Evolutionary conservation across 2,888 invertebrate species (phyloP).

Genomic region (Ceratothoa steindachneri): DNA sequence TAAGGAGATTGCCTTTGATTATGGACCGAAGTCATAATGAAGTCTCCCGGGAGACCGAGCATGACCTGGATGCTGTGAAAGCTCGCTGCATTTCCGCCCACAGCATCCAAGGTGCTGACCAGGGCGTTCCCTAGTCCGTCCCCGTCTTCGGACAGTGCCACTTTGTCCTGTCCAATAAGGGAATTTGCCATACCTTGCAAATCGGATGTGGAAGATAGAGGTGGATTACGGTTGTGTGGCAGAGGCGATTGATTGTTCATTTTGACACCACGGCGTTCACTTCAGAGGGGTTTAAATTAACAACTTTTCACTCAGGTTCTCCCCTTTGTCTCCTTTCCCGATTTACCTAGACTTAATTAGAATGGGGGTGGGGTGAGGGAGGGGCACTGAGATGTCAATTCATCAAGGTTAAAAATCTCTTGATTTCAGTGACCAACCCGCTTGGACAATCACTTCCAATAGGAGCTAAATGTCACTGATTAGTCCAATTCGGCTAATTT

Average conservation of each 20-base stretch:
- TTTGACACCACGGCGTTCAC: too few relatives aligned
- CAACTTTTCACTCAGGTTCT: too few relatives aligned
- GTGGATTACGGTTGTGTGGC: not conserved
- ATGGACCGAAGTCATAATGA: constrained; percentile 22
- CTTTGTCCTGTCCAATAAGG: not conserved
- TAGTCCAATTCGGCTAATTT: not conserved
- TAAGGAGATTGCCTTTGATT: not conserved
- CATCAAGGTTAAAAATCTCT: too few relatives aligned
- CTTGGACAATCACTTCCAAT: too few relatives aligned
- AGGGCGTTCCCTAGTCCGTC: not conserved
- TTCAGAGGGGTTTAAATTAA: too few relatives aligned
- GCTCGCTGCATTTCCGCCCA: not conserved
- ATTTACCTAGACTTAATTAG: too few relatives aligned
- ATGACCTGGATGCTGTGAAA: constrained; percentile 50
- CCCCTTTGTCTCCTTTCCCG: too few relatives aligned
- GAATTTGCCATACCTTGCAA: not conserved
- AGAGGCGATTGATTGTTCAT: not conserved
- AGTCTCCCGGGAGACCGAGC: constrained; percentile 48
- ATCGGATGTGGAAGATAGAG: not conserved
- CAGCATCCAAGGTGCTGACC: not conserved
- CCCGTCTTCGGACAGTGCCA: not conserved
- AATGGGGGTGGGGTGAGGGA: too few relatives aligned
- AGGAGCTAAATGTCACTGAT: too few relatives aligned
- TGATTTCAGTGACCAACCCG: too few relatives aligned
- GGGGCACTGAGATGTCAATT: too few relatives aligned